Evolutionary conservation across 2,113 vertebrate species (phyloP).

Genomic region (Charina bottae): DNA sequence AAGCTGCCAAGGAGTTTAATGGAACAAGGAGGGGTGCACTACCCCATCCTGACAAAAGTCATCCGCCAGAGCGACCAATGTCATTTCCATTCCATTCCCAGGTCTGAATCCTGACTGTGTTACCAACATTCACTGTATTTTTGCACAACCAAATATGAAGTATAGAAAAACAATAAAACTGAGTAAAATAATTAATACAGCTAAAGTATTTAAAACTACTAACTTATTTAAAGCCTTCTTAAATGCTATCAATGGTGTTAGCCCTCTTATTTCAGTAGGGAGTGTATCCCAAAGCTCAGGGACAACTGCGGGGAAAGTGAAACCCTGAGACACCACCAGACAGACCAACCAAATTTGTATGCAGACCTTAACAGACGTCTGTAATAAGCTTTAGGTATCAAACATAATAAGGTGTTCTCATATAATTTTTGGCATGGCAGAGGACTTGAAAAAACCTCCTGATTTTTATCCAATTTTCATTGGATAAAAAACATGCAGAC

Average conservation of each 20-base stretch:
- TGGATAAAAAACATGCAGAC: not conserved
- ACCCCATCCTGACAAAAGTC: not conserved
- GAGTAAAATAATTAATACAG: too few relatives aligned
- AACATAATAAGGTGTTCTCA: not conserved
- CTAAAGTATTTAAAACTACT: not conserved
- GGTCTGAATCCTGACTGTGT: not conserved
- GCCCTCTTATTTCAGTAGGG: not conserved
- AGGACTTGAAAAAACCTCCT: not conserved
- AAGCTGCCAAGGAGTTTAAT: not conserved
- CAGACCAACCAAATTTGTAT: not conserved
- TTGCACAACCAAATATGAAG: not conserved
- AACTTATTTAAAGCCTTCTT: not conserved
- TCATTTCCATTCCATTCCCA: not conserved
- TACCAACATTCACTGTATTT: not conserved
- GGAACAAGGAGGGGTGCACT: not conserved
- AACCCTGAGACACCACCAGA: not conserved
- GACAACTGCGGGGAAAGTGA: not conserved
- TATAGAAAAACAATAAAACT: not conserved
- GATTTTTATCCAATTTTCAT: not conserved
- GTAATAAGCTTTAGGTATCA: not conserved
- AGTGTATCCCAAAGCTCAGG: not conserved
- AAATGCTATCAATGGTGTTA: not conserved
- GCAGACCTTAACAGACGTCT: not conserved
- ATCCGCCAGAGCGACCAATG: not conserved
- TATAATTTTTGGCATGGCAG: not conserved